Evolutionary conservation across 2,888 invertebrate genomes (phyloP).

Genomic region (Molanna angustata): DNA sequence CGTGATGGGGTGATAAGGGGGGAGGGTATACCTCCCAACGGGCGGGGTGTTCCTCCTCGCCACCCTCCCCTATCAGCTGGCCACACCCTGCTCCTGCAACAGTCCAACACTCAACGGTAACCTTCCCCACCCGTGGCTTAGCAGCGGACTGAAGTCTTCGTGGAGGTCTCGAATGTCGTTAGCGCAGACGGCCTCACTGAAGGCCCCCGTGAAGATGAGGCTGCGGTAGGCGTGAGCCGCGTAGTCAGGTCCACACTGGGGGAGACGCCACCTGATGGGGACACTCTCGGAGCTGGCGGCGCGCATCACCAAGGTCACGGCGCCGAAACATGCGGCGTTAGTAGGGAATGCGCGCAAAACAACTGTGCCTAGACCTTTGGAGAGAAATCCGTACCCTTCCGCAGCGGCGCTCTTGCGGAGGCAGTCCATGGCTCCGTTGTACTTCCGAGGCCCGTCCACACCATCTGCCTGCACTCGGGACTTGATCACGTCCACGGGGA

Average conservation of each 20-base stretch:
- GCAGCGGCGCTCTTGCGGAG: slow-evolving; percentile 61
- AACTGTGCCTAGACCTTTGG: slow-evolving; percentile 74
- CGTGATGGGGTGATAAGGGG: too few species aligned
- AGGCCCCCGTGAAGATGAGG: slow-evolving; percentile 37
- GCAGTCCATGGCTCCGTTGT: slow-evolving; percentile 72
- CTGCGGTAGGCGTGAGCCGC: slow-evolving; percentile 39
- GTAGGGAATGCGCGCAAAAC: slow-evolving; percentile 86
- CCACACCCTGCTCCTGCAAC: slow-evolving; percentile 10
- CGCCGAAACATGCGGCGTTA: slow-evolving; percentile 89
- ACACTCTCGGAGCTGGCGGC: slow-evolving; percentile 37
- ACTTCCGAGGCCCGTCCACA: slow-evolving; percentile 50
- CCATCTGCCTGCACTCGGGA: slow-evolving; percentile 79
- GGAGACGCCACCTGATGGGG: slow-evolving; percentile 37
- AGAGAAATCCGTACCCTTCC: slow-evolving; percentile 72
- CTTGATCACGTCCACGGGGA: slow-evolving; percentile 89
- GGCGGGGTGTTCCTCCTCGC: too few species aligned
- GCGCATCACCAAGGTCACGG: slow-evolving; percentile 76
- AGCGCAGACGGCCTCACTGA: slow-evolving; percentile 40
- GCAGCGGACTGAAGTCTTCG: slow-evolving; percentile 33
- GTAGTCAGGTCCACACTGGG: slow-evolving; percentile 37
- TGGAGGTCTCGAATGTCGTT: slow-evolving; percentile 39
- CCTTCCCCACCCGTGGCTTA: not conserved
- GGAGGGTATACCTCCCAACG: not conserved
- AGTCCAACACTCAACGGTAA: slow-evolving; percentile 16
- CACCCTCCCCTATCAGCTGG: slow-evolving; percentile 22